Base-by-base conservation (phyloP, 2,888 invertebrate genomes). In the Apantesis nais region DNA sequence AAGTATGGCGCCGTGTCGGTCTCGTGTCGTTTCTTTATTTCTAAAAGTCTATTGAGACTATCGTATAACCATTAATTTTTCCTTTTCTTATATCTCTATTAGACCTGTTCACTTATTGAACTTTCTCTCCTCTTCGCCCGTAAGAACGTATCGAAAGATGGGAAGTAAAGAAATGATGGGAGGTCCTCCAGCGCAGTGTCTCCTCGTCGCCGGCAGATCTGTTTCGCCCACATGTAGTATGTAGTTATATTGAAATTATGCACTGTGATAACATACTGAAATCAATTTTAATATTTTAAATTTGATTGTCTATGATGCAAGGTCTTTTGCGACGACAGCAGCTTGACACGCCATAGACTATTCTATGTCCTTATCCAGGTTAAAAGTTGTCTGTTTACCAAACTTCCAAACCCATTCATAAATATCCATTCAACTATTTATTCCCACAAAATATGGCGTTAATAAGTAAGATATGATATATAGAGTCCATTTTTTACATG, bases 161-260 rank as follows among this genome's bases (percentile, higher is more conserved):
- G 12, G 39, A 16, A 29, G 39, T 19, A 29, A 19, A 63, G 44
- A 63, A 37, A 63, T 25, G 44, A 44, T 22, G 19, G 19, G 44
- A 41, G 41, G 5, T 5, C 14, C 14, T 41, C 62, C 65, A 65
- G 52, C 16, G 11, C 52, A 52, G 65, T n/a, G 48, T 14, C 22
- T 48, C 29, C 48, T 4, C 29, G 41, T 22, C 1, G 60, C 19
- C 66, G 66, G 62, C 62, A 25, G 66, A 11, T 19, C 55, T 29
- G 39, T 12, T 22, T 44, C 34, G 64, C 37, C 60, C 2, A 25
- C 66, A 39, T 22, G 37, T 29, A 19, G 55, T 31, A 25, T 44
- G 25, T 48, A 62, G 39, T 63, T 60, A 63, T 67, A 73, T 72
- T 72, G 69, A 76, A 69, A 76, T 68, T 60, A 48, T 63, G 44